These are phyloP conservation scores for Mimachlamys varia DNA, from an alignment of 2,888 invertebrate species.

Conservation along the genomic window DNA sequence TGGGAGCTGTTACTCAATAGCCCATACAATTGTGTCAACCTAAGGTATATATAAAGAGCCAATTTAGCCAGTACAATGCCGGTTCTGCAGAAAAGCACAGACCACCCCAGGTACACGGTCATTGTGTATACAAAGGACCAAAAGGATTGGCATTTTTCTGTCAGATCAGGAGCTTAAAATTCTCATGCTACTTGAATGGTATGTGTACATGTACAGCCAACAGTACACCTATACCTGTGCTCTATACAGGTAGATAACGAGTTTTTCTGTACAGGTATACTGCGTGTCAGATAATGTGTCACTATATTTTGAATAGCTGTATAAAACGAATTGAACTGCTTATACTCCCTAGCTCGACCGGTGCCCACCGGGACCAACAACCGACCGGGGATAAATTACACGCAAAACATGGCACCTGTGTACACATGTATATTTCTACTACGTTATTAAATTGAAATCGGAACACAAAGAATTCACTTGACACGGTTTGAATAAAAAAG, in stretches of 20 bases:
- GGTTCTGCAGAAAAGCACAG: neutral
- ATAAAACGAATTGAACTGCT: conserved; percentile 18
- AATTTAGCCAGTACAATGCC: neutral
- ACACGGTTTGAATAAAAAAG: neutral
- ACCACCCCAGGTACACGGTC: neutral
- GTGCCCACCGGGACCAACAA: neutral
- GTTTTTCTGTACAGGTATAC: conserved; percentile 20
- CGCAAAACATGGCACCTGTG: neutral
- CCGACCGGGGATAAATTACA: neutral
- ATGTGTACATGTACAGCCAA: conserved; percentile 17
- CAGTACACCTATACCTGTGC: conserved; percentile 9
- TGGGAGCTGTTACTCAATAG: neutral
- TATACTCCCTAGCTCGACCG: neutral
- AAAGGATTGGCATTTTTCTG: conserved; percentile 5
- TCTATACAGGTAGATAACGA: conserved; percentile 36
- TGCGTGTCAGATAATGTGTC: neutral
- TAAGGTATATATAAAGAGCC: neutral
- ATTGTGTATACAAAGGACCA: conserved; percentile 4
- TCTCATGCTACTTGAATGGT: neutral
- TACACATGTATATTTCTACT: neutral
- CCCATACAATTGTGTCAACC: conserved; percentile 23
- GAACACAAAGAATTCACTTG: conserved; percentile 11
- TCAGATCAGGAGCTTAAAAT: conserved; percentile 23
- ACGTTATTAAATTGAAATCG: neutral
- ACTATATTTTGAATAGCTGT: neutral